Evolutionary conservation across 2,888 invertebrate species (phyloP), one percentile per base, ranked within the genome.

Genomic region (Ornithoptera alexandrae): DNA sequence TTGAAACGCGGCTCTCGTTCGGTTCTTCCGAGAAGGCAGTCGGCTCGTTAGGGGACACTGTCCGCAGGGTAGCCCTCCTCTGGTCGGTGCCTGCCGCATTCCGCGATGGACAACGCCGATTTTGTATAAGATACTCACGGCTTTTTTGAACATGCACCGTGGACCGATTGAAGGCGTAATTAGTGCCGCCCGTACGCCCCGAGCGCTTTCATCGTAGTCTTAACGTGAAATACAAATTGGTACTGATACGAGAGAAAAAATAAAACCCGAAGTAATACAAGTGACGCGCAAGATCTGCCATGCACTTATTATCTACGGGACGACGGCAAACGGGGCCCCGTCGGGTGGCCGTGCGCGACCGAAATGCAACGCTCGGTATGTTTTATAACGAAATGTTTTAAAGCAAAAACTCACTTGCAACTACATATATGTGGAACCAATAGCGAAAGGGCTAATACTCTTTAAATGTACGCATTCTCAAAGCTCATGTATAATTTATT

Each of bases 1-100:
- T 92, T 91, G 90, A 90, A 90, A 88, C 87, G 89, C 89, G 87
- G 84, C 82, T 78, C 83, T 84, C 84, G 86, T 83, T 85, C 82
- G 83, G 79, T 80, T 78, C 80, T 89, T 90, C 90, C 88, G 81
- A 90, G 91, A 90, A 90, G 80, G 76, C 78, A 75, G 84, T 77
- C 84, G 84, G 82, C 88, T 89, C 83, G 87, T 88, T 87, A 87
- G 84, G 84, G 86, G 86, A 88, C 89, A 86, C 80, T 86, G 86
- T 79, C 83, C 85, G 79, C 80, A 78, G 82, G 77, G 78, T 77
- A 79, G 78, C 79, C 79, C 80, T 78, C 78, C 77, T 74, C 73
- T 72, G 72, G 62, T 70, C 72, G 74, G 74, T 69, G 67, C 71
- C 72, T 74, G 74, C 75, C 74, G 77, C 76, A 75, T 77, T 78